A percentile compares a stretch with the other conserved stretches of the same genome.
phyloP scores from a whole-genome alignment of 1,140 invertebrate genomes.

The Drosophila teissieri region DNA sequence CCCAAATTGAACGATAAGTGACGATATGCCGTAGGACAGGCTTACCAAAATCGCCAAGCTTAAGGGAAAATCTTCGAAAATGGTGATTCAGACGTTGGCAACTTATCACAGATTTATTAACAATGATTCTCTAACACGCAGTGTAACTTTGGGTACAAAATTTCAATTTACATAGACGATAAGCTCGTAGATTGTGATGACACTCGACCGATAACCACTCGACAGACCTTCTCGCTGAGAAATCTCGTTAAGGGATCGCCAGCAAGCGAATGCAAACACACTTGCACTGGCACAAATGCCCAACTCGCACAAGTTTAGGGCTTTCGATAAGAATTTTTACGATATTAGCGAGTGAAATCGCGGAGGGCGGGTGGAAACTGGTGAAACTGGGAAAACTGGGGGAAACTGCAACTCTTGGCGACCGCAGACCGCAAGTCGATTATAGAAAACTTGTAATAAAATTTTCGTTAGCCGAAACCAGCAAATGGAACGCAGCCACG shows the following conservation, averaged over 20 bases:
- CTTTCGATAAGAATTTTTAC: conserved; percentile 54
- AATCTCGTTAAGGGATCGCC: conserved; percentile 7
- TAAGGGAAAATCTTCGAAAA: too few relatives aligned
- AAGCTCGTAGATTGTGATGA: conserved; percentile 4
- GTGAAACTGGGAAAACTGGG: conserved; percentile 9
- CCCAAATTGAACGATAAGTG: too few relatives aligned
- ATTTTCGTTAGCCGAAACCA: conserved; percentile 73
- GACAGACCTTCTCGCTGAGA: not conserved
- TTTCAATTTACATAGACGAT: not conserved
- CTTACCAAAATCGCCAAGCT: too few relatives aligned
- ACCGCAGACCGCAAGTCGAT: conserved; percentile 68
- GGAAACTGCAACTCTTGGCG: conserved; percentile 26
- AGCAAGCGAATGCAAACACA: conserved; percentile 18
- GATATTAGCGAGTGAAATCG: conserved; percentile 42
- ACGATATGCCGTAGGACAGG: too few relatives aligned
- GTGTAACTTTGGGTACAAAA: too few relatives aligned
- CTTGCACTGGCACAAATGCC: conserved; percentile 18
- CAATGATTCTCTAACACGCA: too few relatives aligned
- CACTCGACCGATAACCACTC: conserved; percentile 5
- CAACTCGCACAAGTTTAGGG: conserved; percentile 10
- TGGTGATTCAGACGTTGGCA: too few relatives aligned
- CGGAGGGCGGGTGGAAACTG: not conserved
- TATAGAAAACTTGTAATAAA: conserved; percentile 79
- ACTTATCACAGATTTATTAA: too few relatives aligned
- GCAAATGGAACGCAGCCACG: conserved; percentile 61